phyloP scores from a whole-genome alignment of 2,888 invertebrate genomes.

The Ctenicera cuprea region DNA sequence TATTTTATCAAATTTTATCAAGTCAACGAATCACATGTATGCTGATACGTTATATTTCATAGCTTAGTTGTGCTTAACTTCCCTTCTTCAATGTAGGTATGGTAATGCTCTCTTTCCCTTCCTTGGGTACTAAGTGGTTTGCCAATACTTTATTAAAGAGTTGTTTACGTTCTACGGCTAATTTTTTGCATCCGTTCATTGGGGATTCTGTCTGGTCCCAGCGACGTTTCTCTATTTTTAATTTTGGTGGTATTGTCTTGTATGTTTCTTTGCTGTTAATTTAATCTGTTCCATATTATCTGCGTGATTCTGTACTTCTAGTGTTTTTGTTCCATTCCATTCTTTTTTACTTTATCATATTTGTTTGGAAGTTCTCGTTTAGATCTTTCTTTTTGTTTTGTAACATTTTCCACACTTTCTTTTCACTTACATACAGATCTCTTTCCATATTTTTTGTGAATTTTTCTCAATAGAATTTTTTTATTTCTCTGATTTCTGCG shows the following conservation, averaged over 20 bases:
- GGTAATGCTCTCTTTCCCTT: neutral
- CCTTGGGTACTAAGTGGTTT: neutral
- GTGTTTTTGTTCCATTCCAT: neutral
- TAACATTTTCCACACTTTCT: slow-evolving; percentile 13
- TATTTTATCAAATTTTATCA: too few species aligned
- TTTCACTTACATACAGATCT: neutral
- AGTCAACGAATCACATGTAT: too few species aligned
- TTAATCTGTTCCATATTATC: neutral
- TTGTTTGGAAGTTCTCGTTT: neutral
- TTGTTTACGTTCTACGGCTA: neutral
- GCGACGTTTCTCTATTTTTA: neutral
- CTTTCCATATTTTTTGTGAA: slow-evolving; percentile 20
- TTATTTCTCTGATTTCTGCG: slow-evolving; percentile 10
- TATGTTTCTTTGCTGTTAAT: neutral
- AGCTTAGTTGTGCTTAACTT: slow-evolving; percentile 2
- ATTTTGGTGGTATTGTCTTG: neutral
- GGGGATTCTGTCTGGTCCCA: neutral
- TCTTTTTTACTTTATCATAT: slow-evolving; percentile 4
- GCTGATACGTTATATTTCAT: too few species aligned
- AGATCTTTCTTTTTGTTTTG: slow-evolving; percentile 8
- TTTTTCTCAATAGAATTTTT: neutral
- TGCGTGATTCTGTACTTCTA: neutral
- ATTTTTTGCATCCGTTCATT: slow-evolving; percentile 1
- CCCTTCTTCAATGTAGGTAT: slow-evolving; percentile 7
- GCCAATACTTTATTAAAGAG: slow-evolving; percentile 19